Conservation (phyloP, 2,113 vertebrate genomes). For the Pomatostomus ruficeps region DNA sequence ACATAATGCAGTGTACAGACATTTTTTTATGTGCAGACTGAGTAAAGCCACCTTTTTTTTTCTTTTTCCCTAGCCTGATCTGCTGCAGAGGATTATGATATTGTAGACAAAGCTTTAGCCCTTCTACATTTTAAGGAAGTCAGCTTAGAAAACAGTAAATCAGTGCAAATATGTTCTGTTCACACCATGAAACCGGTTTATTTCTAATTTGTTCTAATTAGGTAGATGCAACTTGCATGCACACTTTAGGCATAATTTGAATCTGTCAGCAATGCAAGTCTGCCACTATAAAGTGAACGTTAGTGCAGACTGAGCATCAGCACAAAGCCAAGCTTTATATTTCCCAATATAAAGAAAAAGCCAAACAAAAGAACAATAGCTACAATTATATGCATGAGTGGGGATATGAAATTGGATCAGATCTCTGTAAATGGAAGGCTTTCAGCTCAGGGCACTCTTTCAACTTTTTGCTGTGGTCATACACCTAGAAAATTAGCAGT, state of each 20-base stretch:
- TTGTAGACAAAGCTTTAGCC: not conserved
- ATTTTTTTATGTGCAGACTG: not conserved
- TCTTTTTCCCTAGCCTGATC: not conserved
- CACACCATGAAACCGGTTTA: not conserved
- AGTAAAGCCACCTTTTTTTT: not conserved
- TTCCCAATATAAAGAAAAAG: not conserved
- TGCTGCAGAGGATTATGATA: not conserved
- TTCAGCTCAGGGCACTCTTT: not conserved
- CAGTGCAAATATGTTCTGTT: not conserved
- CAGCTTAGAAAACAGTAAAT: not conserved
- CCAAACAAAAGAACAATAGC: slow-evolving; percentile 16
- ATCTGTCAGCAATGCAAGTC: not conserved
- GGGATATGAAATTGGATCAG: not conserved
- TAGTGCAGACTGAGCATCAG: not conserved
- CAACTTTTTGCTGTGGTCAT: not conserved
- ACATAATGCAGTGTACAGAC: not conserved
- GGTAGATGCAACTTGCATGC: not conserved
- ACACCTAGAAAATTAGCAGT: not conserved
- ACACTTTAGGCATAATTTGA: not conserved
- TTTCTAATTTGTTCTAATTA: not conserved
- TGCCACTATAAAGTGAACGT: not conserved
- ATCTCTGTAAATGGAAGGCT: not conserved
- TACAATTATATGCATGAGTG: not conserved
- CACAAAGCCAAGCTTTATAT: not conserved
- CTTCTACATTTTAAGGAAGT: not conserved